Base-by-base conservation (phyloP, 2,797 vertebrate species). In the Sandelia bainsii region DNA sequence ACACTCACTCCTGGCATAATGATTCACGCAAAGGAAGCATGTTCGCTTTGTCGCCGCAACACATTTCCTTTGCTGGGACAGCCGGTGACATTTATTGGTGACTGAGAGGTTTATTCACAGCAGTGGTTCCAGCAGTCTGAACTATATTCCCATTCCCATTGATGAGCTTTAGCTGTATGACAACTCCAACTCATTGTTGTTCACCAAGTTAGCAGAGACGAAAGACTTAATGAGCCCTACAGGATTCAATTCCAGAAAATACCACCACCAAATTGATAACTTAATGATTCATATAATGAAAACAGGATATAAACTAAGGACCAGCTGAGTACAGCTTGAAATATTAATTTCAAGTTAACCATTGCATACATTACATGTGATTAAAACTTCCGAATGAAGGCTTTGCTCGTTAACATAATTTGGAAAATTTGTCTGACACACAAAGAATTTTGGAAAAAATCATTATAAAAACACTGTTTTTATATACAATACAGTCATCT, bases 211-310 rank as follows among this genome's bases (percentile, higher is more conserved):
- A 82, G 77, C 50, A 42, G 59, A 72, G 83, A 68, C 75, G 27
- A 76, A 81, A 78, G 65, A 52, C 71, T 73, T 88, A 91, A 89
- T 88, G 85, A 79, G 68, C 54, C 87, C 60, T 75, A 76, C 72
- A 80, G 53, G 81, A 89, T 88, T 89, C 57, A 81, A 83, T 87
- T 83, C 62, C 68, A 65, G 81, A 71, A 87, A 84, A 82, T 83
- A 68, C 69, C 53, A 61, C 51, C 76, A 78, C 44, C 72, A 83
- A 89, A 89, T 77, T 87, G 77, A 88, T 81, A 84, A 91, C 69
- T 81, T 92, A 91, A 90, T 87, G 84, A 87, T 87, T 92, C 82
- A 85, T 86, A 80, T 84, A 88, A 91, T 90, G 77, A 85, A 92
- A 84, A 81, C 71, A 80, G 74, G 77, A 87, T 77, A 68, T 80